Evolutionary conservation across 2,113 vertebrate genomes (phyloP), one percentile per base, ranked within the genome.

Genomic region (Myxocyprinus asiaticus): DNA sequence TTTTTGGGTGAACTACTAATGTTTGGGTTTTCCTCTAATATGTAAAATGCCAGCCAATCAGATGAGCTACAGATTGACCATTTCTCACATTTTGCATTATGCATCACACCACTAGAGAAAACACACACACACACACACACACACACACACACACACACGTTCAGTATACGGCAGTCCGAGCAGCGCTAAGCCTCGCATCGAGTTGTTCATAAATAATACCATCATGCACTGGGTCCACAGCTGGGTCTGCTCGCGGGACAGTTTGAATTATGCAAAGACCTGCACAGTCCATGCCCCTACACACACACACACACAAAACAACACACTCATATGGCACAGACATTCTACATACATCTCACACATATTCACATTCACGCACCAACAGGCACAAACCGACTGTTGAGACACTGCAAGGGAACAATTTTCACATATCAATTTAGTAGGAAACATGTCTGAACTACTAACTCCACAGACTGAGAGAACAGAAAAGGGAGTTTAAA

Each of bases 191-290:
- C 14, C 14, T 65, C 14, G 4, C 48, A 76, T 64, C 47, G 61
- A 11, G 77, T 45, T 53, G 59, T 71, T 79, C 78, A 79, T 72
- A 79, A 71, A 72, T 71, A 79, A 71, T 71, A 17, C 68, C 77
- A 71, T 63, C 68, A 71, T 79, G 77, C 77, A 64, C 50, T 55
- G 47, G n/a, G 44, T 55, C 43, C 50, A 79, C 67, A 79, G 68
- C 68, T 79, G 77, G 68, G 51, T 62, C 61, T 55, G 68, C 45
- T 15, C 56, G 11, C 4, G 48, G 67, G 77, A 51, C 56, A 11
- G 14, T 78, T 47, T 79, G 61, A 79, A 79, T 79, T 71, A 72
- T 79, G 67, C 68, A 79, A 58, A 71, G 61, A 56, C 50, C 62
- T 33, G 68, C 58, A 58, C 44, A 70, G 61, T 48, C 15, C 14